phyloP scores from a whole-genome alignment of 2,113 vertebrate genomes.

The Upupa epops region DNA sequence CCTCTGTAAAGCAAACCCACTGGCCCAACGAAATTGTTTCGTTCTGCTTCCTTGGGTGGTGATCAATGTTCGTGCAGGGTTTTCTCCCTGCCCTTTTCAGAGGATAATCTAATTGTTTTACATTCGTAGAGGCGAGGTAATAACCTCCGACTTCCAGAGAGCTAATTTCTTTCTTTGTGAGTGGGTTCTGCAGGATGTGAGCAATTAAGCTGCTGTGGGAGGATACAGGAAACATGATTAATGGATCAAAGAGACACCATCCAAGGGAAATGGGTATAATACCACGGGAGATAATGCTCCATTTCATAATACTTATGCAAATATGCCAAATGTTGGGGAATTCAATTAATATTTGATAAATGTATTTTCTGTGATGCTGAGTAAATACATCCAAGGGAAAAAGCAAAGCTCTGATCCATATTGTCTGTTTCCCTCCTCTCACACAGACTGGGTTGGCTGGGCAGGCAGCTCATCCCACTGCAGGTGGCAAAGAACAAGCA shows the following conservation, averaged over 20 bases:
- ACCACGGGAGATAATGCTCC: conserved; percentile 46
- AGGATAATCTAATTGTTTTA: conserved; percentile 50
- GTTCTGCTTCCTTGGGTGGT: conserved; percentile 26
- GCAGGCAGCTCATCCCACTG: conserved; percentile 8
- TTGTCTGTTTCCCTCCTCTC: conserved; percentile 5
- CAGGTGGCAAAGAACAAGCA: conserved; percentile 34
- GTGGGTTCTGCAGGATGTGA: conserved; percentile 39
- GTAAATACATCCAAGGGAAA: conserved; percentile 46
- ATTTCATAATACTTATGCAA: conserved; percentile 67
- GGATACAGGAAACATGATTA: conserved; percentile 60
- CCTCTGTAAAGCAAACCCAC: background rate
- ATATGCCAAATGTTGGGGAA: conserved; percentile 66
- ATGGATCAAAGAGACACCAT: conserved; percentile 58
- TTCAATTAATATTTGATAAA: conserved; percentile 69
- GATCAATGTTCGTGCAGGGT: conserved; percentile 34
- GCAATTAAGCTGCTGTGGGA: conserved; percentile 60
- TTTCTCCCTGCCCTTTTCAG: conserved; percentile 59
- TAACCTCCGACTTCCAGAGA: conserved; percentile 59
- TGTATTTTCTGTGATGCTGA: conserved; percentile 33
- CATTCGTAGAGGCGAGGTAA: conserved; percentile 39
- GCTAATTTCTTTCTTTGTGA: conserved; percentile 60
- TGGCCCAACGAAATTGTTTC: conserved; percentile 2
- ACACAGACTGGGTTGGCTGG: background rate
- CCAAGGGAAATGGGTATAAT: conserved; percentile 49
- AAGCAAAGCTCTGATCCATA: conserved; percentile 10